Evolutionary conservation across 2,113 vertebrate species (phyloP).

Genomic region (Dascyllus trimaculatus): DNA sequence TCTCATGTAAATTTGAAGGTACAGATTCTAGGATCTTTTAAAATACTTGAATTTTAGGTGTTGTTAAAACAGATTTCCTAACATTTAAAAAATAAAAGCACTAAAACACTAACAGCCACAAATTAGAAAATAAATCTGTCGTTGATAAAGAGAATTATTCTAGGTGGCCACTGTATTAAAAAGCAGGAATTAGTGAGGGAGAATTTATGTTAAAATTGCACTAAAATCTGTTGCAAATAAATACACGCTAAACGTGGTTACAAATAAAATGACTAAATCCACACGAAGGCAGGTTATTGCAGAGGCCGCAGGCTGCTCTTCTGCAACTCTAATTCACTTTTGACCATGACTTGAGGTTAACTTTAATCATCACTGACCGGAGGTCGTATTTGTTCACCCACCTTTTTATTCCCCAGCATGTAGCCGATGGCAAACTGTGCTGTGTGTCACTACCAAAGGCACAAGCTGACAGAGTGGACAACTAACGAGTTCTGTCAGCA

Average conservation of each 20-base stretch:
- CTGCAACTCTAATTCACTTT: slow-evolving; percentile 22
- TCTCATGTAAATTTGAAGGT: too few relatives aligned
- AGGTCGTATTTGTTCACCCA: slow-evolving; percentile 55
- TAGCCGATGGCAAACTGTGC: slow-evolving; percentile 47
- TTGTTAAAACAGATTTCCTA: too few relatives aligned
- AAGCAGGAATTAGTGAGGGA: too few relatives aligned
- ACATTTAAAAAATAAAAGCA: too few relatives aligned
- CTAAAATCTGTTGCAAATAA: not conserved
- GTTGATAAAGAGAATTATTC: too few relatives aligned
- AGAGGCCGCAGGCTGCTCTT: not conserved
- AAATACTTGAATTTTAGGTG: too few relatives aligned
- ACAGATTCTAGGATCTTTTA: too few relatives aligned
- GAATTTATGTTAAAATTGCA: not conserved
- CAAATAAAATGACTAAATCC: not conserved
- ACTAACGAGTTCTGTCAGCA: slow-evolving; percentile 26
- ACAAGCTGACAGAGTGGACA: slow-evolving; percentile 30
- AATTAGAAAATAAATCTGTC: too few relatives aligned
- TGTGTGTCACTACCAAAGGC: slow-evolving; percentile 9
- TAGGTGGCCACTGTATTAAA: too few relatives aligned
- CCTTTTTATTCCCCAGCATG: slow-evolving; percentile 61
- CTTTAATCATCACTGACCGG: slow-evolving; percentile 59
- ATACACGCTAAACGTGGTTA: not conserved
- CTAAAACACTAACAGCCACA: too few relatives aligned
- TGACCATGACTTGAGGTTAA: slow-evolving; percentile 41
- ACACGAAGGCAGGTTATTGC: not conserved